Base-by-base conservation (phyloP, 2,888 invertebrate species). In the Reticulitermes lucifugus region DNA sequence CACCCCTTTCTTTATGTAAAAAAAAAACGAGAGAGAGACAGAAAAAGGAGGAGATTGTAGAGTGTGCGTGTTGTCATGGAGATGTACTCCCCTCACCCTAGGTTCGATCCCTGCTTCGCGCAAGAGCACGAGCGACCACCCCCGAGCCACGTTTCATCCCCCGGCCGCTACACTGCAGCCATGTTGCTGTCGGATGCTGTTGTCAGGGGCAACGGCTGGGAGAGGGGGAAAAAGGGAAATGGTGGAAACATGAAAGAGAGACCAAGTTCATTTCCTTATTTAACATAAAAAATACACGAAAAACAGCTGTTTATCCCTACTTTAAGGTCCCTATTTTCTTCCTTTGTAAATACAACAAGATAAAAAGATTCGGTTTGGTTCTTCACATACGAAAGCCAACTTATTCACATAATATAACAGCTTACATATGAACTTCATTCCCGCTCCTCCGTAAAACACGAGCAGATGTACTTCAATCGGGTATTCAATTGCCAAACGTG, bases 21-120 rank as follows among this genome's bases (percentile, higher is more conserved):
- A 77, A 77, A 77, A n/a, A 25, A 25, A 25, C 25, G 25, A 25
- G 25, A n/a, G 43, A 5, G 51, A 77, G 43, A 35, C 7, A 77
- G 77, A 77, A 77, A 77, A 77, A 77, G 77, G 77, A 46, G 77
- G 77, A 77, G 77, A 46, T 77, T 77, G 55, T 22, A 14, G 79
- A 79, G 79, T 59, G 59, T 79, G 79, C 79, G 79, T 79, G 81
- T 81, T 81, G 70, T 46, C 81, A 81, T 81, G 70, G 81, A 41
- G 81, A 81, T n/a, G 43, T 21, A 14, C 59, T 14, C 79, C 46
- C 46, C 70, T 43, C 81, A 41, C 81, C 21, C 59, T 29, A 43
- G 25, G 70, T 81, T 65, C 81, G 81, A 81, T 70, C 65, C 81
- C 65, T 35, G 81, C 46, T 43, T 70, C 81, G 80, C 80, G 80